Percentiles rank a stretch among this genome's conserved stretches.
Conservation (phyloP, 1,140 invertebrate genomes). For the Tetramorium parvispinum region DNA sequence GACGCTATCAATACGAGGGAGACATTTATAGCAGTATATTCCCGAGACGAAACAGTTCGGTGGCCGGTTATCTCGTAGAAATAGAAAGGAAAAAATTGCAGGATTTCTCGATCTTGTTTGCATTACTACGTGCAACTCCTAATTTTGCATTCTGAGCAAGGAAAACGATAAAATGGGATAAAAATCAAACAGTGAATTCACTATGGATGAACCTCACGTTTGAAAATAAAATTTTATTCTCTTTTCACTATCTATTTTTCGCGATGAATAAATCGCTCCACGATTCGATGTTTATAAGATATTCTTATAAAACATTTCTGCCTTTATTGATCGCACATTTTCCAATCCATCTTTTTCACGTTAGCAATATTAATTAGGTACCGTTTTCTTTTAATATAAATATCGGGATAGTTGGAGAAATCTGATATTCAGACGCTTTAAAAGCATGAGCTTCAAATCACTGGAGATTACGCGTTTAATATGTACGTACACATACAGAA, state of each 20-base stretch:
- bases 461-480: neutral
- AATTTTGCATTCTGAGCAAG: neutral
- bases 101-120: neutral
- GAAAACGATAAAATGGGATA: constrained; percentile 5
- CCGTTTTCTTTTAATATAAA: neutral
- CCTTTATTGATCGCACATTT: neutral
- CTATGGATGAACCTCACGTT: neutral
- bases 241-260: neutral
- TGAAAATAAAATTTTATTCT: neutral
- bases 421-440: neutral
- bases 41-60: neutral
- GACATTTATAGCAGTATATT: constrained; percentile 36
- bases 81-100: neutral
- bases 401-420: neutral
- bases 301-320: neutral
- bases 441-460: neutral
- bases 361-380: neutral
- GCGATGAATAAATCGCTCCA: neutral
- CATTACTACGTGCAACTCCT: neutral
- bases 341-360: neutral
- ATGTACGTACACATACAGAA: neutral
- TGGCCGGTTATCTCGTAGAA: neutral
- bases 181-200: neutral
- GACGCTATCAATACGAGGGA: constrained; percentile 33
- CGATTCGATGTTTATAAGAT: neutral